Percentiles rank a stretch among this genome's conserved stretches.
Conservation (phyloP, 2,113 vertebrate species). For the Pygoscelis adeliae region DNA sequence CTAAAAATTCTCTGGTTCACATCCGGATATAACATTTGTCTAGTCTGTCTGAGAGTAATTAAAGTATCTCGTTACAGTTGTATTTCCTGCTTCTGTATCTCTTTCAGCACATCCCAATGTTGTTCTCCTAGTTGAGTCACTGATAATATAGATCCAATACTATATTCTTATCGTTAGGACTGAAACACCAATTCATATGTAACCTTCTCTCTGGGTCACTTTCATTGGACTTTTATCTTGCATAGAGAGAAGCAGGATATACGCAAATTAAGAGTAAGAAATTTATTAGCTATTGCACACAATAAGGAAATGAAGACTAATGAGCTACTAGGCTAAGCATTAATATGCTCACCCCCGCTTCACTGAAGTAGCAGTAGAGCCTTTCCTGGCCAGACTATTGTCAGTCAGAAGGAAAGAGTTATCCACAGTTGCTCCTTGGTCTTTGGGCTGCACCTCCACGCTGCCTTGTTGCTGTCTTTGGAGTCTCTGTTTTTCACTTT, state of each 20-base stretch:
- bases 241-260: neutral
- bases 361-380: neutral
- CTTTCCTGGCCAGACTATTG: neutral
- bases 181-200: neutral
- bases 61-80: constrained; percentile 9
- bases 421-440: fast-evolving
- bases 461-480: neutral
- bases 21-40: neutral
- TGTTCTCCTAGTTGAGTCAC: neutral
- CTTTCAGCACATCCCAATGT: neutral
- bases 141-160: neutral
- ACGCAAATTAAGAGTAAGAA: neutral
- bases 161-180: neutral
- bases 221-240: neutral
- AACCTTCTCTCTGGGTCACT: neutral
- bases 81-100: constrained; percentile 14
- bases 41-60: constrained; percentile 9
- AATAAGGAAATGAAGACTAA: neutral
- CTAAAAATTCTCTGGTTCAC: constrained; percentile 5
- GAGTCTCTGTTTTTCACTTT: neutral
- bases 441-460: neutral
- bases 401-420: neutral
- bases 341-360: neutral
- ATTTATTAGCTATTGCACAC: neutral
- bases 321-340: neutral